Percentiles rank a stretch among this genome's conserved stretches.
These are phyloP conservation scores for Pandemis heparana DNA, from an alignment of 2,888 invertebrate species.

Conservation along the genomic window DNA sequence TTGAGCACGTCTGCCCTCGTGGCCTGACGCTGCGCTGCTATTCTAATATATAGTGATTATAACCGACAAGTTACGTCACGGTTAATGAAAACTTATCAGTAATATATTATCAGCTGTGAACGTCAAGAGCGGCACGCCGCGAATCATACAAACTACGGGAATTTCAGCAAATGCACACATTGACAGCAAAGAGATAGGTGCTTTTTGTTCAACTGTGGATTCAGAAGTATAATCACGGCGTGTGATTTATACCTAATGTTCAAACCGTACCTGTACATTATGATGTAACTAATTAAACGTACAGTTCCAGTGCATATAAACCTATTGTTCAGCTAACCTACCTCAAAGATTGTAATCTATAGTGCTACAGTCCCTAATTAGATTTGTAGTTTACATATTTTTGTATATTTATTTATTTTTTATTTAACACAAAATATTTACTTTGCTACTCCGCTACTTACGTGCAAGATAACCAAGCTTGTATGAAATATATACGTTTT, in stretches of 20 bases:
- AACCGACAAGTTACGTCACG: conserved; percentile 7
- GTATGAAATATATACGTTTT: no score
- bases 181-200: neutral
- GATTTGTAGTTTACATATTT: neutral
- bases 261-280: neutral
- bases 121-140: neutral
- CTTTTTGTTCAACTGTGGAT: neutral
- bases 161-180: neutral
- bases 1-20: conserved; percentile 15
- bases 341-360: conserved; percentile 5
- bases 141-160: neutral
- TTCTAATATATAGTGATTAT: conserved; percentile 20
- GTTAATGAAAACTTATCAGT: conserved; percentile 32
- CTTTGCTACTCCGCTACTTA: no score
- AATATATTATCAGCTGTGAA: conserved; percentile 7
- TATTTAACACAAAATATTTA: no score
- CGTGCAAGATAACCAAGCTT: no score
- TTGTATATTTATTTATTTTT: neutral
- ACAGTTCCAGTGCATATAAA: neutral
- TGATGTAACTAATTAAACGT: neutral
- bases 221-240: neutral
- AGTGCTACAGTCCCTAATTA: neutral
- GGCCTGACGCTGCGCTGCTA: conserved; percentile 12
- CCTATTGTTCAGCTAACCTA: neutral
- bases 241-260: neutral